phyloP scores from a whole-genome alignment of 2,888 invertebrate species.

The Heliconius cydno region DNA sequence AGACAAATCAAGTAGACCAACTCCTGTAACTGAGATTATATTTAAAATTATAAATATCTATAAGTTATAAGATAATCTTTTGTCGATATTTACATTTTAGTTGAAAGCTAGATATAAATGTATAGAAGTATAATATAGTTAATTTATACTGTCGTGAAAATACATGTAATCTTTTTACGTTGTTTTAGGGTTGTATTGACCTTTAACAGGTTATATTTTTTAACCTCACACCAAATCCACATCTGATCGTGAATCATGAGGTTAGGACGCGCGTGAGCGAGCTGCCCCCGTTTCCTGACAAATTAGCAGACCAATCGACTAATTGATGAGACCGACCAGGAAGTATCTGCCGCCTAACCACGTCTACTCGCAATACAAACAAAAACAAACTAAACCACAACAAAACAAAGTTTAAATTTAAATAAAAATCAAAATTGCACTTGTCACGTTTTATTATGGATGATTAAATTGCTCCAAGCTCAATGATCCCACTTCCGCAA shows the following conservation, averaged over 20 bases:
- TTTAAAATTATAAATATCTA: not conserved
- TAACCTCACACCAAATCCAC: conserved; percentile 43
- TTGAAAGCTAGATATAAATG: not conserved
- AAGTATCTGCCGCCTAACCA: conserved; percentile 68
- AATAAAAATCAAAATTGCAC: conserved; percentile 37
- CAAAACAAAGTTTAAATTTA: conserved; percentile 50
- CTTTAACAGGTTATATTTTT: conserved; percentile 7
- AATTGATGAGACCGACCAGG: conserved; percentile 79
- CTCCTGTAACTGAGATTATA: too few species aligned
- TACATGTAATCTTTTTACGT: too few species aligned
- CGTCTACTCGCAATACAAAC: conserved; percentile 46
- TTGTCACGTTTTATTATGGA: conserved; percentile 59
- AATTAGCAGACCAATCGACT: conserved; percentile 75
- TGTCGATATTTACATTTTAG: not conserved
- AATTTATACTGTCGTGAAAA: not conserved
- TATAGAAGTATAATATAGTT: not conserved
- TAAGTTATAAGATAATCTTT: not conserved
- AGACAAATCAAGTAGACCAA: too few species aligned
- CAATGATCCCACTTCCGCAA: conserved; percentile 76
- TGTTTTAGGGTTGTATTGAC: not conserved
- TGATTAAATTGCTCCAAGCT: conserved; percentile 75
- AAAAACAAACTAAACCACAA: conserved; percentile 48
- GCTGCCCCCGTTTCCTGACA: conserved; percentile 74
- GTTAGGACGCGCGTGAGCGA: conserved; percentile 61
- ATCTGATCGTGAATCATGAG: conserved; percentile 51